Conservation (phyloP, 2,797 vertebrate species). For the Falco naumanni region DNA sequence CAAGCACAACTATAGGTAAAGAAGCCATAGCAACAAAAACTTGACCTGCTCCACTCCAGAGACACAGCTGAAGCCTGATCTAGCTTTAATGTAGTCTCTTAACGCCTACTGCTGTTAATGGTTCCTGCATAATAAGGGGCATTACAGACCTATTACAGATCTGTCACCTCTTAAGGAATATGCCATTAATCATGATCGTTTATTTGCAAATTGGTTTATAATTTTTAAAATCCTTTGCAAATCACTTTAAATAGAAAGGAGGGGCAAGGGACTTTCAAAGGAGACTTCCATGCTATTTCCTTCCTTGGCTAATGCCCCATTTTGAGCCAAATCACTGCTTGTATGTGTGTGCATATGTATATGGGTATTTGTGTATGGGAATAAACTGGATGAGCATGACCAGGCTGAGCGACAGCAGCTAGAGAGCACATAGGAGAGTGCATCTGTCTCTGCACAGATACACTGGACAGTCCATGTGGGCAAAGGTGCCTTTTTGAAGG, state of each 20-base stretch:
- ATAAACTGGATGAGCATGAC: neutral
- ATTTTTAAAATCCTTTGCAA: slow-evolving; percentile 63
- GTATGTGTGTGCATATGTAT: neutral
- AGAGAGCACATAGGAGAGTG: neutral
- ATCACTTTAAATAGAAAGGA: slow-evolving; percentile 43
- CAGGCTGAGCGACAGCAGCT: neutral
- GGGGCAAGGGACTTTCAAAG: slow-evolving; percentile 18
- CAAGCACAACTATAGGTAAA: neutral
- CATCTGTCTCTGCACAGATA: neutral
- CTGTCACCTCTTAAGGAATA: slow-evolving; percentile 53
- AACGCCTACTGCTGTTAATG: slow-evolving; percentile 41
- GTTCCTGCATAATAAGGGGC: slow-evolving; percentile 21
- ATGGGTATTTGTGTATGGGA: neutral
- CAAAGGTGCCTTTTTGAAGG: neutral
- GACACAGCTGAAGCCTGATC: slow-evolving; percentile 12
- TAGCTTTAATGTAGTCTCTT: slow-evolving; percentile 34
- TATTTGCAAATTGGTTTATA: slow-evolving; percentile 70
- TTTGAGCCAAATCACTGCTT: slow-evolving; percentile 26
- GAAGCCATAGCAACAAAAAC: slow-evolving; percentile 49
- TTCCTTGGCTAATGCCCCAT: neutral
- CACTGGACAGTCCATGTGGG: neutral
- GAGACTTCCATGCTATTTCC: neutral
- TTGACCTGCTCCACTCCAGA: slow-evolving; percentile 24
- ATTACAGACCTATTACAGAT: slow-evolving; percentile 48
- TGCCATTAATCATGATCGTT: slow-evolving; percentile 49